These are phyloP conservation scores for Felis chaus DNA, from an alignment of 2,113 vertebrate genomes.

Conservation along the genomic window DNA sequence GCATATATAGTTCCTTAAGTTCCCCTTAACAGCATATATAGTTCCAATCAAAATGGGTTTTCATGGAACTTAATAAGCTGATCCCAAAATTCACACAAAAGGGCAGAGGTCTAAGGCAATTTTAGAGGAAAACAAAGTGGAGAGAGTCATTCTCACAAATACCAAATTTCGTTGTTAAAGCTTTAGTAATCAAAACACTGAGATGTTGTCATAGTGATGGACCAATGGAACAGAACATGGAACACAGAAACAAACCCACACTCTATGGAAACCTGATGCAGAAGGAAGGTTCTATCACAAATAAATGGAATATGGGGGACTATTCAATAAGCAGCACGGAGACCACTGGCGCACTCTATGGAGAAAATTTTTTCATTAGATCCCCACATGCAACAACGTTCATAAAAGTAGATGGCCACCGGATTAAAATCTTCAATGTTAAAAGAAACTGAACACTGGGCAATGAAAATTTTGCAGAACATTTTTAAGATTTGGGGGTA, in stretches of 20 bases:
- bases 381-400: not conserved
- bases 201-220: not conserved
- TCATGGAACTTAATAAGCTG: not conserved
- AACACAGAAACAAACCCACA: not conserved
- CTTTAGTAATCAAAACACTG: not conserved
- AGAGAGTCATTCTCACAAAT: not conserved
- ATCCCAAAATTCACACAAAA: not conserved
- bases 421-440: not conserved
- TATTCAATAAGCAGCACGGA: not conserved
- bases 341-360: not conserved
- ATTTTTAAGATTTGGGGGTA: not conserved
- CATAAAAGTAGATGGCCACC: not conserved
- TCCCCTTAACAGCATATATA: not conserved
- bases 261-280: not conserved
- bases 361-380: not conserved
- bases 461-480: not conserved
- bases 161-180: not conserved
- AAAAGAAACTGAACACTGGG: not conserved
- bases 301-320: not conserved
- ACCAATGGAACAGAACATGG: not conserved
- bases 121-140: not conserved
- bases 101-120: not conserved
- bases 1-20: not conserved
- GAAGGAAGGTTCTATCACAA: not conserved
- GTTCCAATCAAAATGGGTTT: not conserved